Base-by-base conservation (phyloP, 2,797 vertebrate species). In the Poliocrania exsul region DNA sequence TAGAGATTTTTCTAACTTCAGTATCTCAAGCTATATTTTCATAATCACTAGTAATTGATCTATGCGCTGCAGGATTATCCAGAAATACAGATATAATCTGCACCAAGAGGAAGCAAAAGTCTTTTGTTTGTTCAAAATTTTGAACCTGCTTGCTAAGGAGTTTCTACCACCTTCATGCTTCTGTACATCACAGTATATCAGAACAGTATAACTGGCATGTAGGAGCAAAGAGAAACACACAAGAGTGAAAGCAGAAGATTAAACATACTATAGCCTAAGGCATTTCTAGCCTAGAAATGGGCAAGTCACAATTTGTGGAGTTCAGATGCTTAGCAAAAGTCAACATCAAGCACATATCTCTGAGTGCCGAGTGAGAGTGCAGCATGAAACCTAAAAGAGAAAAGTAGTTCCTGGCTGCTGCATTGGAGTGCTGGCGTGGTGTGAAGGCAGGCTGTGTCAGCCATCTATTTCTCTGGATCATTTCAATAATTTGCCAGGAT, bases 291-390 rank as follows among this genome's bases (percentile, higher is more conserved):
- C 51, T 37, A 83, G 87, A 88, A 95, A 54, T 62, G 8, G 84
- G 19, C 54, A 67, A 50, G n/a, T 61, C 37, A 25, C 37, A 11
- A 29, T 75, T 67, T 83, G 16, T 24, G 5, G 31, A 80, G 51
- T 73, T 73, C 64, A 38, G 53, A 82, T 92, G 73, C 77, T 64
- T 85, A 42, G 54, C 66, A 86, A 47, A 96, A 94, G 42, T 73
- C 5, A 7, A n/a, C 53, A 86, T 90, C 50, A 83, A 54, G 42
- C 31, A 77, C 3, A 9, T 28, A 78, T 26, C 54, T 90, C 16
- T 77, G 31, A 33, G 35, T 26, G 44, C 58, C 5, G 13, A 73
- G 25, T 74, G 37, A 80, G 13, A 81, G 19, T 49, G 46, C 37
- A 67, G n/a, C 12, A 5, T 46, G 60, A 72, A 74, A 82, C 31